Conservation (phyloP, 2,888 invertebrate genomes). For the Drosophila pullipes region DNA sequence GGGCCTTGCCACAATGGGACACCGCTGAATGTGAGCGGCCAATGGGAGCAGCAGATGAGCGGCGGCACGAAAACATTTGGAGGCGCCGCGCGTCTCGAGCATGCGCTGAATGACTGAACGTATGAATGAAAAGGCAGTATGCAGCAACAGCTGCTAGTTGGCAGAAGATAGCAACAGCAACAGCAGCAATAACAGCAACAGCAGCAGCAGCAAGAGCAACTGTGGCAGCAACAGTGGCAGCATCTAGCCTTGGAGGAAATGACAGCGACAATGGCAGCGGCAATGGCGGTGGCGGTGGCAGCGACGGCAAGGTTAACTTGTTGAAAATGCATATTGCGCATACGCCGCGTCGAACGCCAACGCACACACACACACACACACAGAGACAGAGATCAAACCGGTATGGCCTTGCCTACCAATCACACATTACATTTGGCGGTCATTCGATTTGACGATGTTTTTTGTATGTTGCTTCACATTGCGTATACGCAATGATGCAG, state of each 20-base stretch:
- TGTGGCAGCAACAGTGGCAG: constrained; percentile 9
- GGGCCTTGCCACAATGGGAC: neutral
- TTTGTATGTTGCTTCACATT: constrained; percentile 5
- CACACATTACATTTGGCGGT: constrained; percentile 14
- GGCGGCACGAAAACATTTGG: neutral
- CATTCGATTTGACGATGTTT: neutral
- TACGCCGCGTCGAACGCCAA: constrained; percentile 55
- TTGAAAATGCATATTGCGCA: constrained; percentile 77
- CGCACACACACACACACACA: neutral
- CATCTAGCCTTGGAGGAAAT: neutral
- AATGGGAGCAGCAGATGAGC: constrained; percentile 37
- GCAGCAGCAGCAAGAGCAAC: constrained; percentile 10
- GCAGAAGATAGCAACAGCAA: constrained; percentile 14
- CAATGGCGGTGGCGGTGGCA: constrained; percentile 3
- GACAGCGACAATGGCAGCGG: neutral
- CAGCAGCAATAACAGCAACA: neutral
- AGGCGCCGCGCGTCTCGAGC: constrained; percentile 53
- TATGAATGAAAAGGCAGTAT: constrained; percentile 5
- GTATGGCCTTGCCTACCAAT: constrained; percentile 19
- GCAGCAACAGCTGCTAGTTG: neutral
- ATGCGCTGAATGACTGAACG: constrained; percentile 62
- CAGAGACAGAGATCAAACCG: constrained; percentile 40
- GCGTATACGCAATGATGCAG: constrained; percentile 35
- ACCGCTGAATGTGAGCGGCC: constrained; percentile 51
- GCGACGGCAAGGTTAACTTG: constrained; percentile 68